These are phyloP conservation scores for Perccottus glenii DNA, from an alignment of 2,113 vertebrate species.

Conservation along the genomic window DNA sequence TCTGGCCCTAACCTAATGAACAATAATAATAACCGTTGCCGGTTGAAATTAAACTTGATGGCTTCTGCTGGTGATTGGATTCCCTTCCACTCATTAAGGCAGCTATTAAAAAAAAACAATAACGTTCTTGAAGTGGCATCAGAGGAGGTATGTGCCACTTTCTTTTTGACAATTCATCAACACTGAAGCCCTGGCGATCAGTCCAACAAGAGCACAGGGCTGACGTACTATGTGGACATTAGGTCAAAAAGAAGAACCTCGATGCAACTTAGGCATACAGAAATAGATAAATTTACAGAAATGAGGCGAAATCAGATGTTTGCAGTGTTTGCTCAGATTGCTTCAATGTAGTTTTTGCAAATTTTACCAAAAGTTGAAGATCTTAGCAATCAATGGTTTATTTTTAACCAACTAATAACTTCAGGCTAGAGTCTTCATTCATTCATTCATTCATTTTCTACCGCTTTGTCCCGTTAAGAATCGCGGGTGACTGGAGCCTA, in stretches of 20 bases:
- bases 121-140: constrained; percentile 60
- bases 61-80: constrained; percentile 67
- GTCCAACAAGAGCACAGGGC: constrained; percentile 57
- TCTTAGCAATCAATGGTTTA: too few species aligned
- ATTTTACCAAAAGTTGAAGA: constrained; percentile 4
- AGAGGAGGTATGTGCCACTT: constrained; percentile 62
- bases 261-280: constrained; percentile 25
- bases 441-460: too few species aligned
- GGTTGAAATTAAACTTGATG: constrained; percentile 65
- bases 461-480: too few species aligned
- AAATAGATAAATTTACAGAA: constrained; percentile 58
- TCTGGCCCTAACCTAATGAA: constrained; percentile 74
- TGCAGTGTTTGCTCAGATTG: constrained; percentile 12
- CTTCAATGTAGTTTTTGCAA: constrained; percentile 40
- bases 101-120: constrained; percentile 68
- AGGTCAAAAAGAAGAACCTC: constrained; percentile 40
- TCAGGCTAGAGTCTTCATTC: too few species aligned
- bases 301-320: constrained; percentile 56
- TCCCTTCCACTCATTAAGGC: constrained; percentile 68
- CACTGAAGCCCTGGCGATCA: constrained; percentile 62
- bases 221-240: constrained; percentile 51
- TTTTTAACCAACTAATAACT: too few species aligned
- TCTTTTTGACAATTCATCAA: constrained; percentile 67
- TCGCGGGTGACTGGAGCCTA: too few species aligned
- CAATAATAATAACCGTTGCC: constrained; percentile 68